phyloP scores from a whole-genome alignment of 2,113 vertebrate genomes.

The Oryzias javanicus region DNA sequence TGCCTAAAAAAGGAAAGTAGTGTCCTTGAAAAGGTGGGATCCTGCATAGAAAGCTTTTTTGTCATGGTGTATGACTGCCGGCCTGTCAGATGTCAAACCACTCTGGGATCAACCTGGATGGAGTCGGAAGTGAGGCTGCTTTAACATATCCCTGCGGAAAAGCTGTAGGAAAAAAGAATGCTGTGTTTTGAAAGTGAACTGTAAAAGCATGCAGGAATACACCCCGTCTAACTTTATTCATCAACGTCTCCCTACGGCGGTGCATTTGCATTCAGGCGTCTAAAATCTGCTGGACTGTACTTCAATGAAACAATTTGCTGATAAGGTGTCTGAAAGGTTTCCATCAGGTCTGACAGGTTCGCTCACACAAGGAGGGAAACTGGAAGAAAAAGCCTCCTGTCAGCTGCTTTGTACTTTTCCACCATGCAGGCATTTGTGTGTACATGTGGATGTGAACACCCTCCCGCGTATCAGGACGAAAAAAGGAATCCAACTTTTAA shows the following conservation, averaged over 20 bases:
- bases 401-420: conserved; percentile 13
- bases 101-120: no score
- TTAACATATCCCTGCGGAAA: no score
- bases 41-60: no score
- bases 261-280: conserved; percentile 20
- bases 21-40: no score
- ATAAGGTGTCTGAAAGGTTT: conserved; percentile 9
- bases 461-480: conserved; percentile 24
- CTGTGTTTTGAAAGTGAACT: no score
- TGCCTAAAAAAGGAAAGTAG: no score
- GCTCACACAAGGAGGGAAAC: conserved; percentile 20
- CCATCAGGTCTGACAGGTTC: conserved; percentile 29
- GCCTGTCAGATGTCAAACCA: no score
- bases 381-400: conserved; percentile 39
- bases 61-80: no score
- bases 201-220: conserved; percentile 12
- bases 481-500: conserved; percentile 48
- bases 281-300: conserved; percentile 14
- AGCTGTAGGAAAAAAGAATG: no score
- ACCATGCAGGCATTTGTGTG: conserved; percentile 18
- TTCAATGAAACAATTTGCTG: conserved; percentile 6
- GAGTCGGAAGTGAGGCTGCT: no score
- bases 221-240: conserved; percentile 23
- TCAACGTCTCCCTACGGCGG: conserved; percentile 13
- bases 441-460: neutral